Base-by-base conservation (phyloP, 2,113 vertebrate genomes). In the Gobius niger region DNA sequence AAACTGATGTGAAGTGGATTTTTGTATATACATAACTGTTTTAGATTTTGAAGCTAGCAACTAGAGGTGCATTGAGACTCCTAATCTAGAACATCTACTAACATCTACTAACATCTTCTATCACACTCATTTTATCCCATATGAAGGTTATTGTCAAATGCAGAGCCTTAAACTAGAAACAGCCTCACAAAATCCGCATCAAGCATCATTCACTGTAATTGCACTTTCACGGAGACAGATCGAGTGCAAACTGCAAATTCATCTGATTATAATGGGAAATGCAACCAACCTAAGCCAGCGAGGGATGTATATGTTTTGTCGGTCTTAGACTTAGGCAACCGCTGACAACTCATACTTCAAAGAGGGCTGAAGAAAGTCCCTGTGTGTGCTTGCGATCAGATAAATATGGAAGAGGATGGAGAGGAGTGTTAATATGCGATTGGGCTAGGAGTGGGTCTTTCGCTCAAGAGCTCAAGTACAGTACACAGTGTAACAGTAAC, bases 281-380 rank as follows among this genome's bases (percentile, higher is more conserved):
- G 15, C 8, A 59, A 40, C 24, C 56, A 59, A 59, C 24, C 56
- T 14, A 14, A 59, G 13, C 34, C 24, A 41, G 24, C 34, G 4
- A 59, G 12, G 15, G 40, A 60, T 8, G n/a, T 60, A 60, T 16
- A 42, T 44, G 4, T 7, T 42, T 60, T 42, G 57, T 44, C 10
- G 14, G 5, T 24, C 24, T 34, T 34, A 34, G 24, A 9, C 14
- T 60, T 16, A 15, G 40, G 34, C 34, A 60, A 42, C 5, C 13
- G 1, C 40, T 60, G 14, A 60, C 57, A 60, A 57, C 7, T 60
- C 42, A 59, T 41, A 44, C 57, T 60, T 60, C 57, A 60, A 60
- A 44, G 56, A 40, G 1, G 8, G 57, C 40, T 60, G 41, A 60
- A 60, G 57, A 60, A 40, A 40, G 57, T 42, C 41, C 14, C 42